Evolutionary conservation across 1,140 invertebrate species (phyloP).

Genomic region (Solenopsis invicta): DNA sequence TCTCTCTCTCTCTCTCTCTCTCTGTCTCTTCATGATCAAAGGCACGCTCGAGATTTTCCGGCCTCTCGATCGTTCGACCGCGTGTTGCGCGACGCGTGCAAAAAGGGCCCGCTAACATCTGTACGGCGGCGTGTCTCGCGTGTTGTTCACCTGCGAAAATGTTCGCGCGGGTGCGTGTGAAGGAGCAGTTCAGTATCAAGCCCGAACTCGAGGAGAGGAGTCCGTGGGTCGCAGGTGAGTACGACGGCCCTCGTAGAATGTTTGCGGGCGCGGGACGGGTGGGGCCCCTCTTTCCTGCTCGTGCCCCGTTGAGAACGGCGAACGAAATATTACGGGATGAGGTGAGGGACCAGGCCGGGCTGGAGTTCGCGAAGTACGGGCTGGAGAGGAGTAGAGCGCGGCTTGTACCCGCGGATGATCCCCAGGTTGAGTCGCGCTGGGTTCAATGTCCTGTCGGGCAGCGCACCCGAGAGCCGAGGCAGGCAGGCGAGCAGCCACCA

Average conservation of each 20-base stretch:
- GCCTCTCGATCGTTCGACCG: slow-evolving; percentile 10
- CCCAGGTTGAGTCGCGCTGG: slow-evolving; percentile 86
- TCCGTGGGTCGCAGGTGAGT: slow-evolving; percentile 68
- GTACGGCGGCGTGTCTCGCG: slow-evolving; percentile 52
- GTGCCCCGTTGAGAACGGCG: slow-evolving; percentile 17
- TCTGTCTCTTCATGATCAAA: not conserved
- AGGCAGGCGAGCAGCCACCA: slow-evolving; percentile 74
- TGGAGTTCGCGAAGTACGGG: slow-evolving; percentile 52
- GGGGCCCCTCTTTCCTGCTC: not conserved
- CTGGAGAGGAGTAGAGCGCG: slow-evolving; percentile 62
- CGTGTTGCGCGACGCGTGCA: slow-evolving; percentile 22
- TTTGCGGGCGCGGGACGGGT: slow-evolving; percentile 39
- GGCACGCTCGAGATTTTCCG: slow-evolving; percentile 48
- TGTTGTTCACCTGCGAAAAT: slow-evolving; percentile 72
- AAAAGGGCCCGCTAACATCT: slow-evolving; percentile 52
- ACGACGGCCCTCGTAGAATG: slow-evolving; percentile 72
- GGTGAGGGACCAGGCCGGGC: not conserved
- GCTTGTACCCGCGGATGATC: slow-evolving; percentile 85
- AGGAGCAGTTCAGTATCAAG: slow-evolving; percentile 57
- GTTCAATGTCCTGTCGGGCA: slow-evolving; percentile 86
- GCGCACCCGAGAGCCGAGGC: slow-evolving; percentile 84
- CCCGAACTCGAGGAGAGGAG: slow-evolving; percentile 50
- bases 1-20: slow-evolving; percentile 2
- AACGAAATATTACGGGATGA: slow-evolving; percentile 49
- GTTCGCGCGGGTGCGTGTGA: slow-evolving; percentile 69